These are phyloP conservation scores for Acanthopleura granulata DNA, from an alignment of 2,888 invertebrate genomes.

Conservation along the genomic window DNA sequence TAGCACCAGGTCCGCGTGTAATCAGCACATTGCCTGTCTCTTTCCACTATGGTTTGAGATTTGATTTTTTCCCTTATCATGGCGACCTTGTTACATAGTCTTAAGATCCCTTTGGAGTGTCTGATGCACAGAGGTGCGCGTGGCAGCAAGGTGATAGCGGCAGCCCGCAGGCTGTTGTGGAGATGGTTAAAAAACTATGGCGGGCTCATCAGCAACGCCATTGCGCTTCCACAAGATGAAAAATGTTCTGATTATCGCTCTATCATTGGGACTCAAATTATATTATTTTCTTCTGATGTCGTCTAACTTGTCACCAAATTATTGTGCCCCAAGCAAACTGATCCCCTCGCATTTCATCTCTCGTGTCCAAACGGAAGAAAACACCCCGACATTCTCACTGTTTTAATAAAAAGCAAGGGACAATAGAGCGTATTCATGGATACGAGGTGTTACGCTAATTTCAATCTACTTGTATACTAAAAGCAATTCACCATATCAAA, in stretches of 20 bases:
- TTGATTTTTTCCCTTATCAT: constrained; percentile 7
- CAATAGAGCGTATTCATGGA: not conserved
- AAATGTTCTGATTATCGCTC: constrained; percentile 15
- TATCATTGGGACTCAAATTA: constrained; percentile 17
- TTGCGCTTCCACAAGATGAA: constrained; percentile 7
- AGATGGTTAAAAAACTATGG: constrained; percentile 1
- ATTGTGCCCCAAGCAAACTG: constrained; percentile 3
- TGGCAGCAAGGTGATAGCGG: constrained; percentile 5
- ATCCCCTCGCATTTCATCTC: not conserved
- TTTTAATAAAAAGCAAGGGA: not conserved
- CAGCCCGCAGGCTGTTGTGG: not conserved
- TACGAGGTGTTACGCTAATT: not conserved
- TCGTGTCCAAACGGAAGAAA: not conserved
- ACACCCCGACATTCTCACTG: not conserved
- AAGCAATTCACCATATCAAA: not conserved
- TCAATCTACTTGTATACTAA: too few relatives aligned
- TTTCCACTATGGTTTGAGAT: not conserved
- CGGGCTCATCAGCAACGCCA: not conserved
- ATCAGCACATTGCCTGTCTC: not conserved
- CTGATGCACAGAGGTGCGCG: not conserved
- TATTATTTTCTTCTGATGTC: constrained; percentile 19
- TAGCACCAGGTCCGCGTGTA: not conserved
- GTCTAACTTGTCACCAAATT: constrained; percentile 18
- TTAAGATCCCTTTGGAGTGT: constrained; percentile 5
- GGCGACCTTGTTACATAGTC: not conserved